Evolutionary conservation across 2,113 vertebrate species (phyloP).

Genomic region (Colinus virginianus): DNA sequence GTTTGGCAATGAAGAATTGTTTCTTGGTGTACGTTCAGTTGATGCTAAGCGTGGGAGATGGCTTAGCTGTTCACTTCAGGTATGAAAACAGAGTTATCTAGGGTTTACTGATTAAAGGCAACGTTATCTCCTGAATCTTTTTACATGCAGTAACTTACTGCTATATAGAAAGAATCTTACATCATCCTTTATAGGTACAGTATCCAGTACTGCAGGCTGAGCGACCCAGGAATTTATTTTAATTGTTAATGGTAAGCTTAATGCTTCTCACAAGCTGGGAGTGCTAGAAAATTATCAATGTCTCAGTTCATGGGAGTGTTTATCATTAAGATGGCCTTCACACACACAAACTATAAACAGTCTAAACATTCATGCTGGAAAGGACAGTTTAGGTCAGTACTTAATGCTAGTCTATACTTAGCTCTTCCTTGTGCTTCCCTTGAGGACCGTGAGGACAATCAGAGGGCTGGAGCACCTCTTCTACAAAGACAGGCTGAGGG

Average conservation of each 20-base stretch:
- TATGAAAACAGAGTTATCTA: conserved; percentile 8
- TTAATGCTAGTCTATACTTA: conserved; percentile 19
- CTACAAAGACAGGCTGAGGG: background rate
- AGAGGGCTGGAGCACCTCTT: background rate
- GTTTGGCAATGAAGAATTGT: background rate
- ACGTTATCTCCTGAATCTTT: conserved; percentile 12
- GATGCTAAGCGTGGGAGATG: background rate
- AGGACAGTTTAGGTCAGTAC: conserved; percentile 4
- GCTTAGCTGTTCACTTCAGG: background rate
- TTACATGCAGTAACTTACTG: conserved; percentile 10
- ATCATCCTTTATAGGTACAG: background rate
- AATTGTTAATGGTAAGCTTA: conserved; percentile 50
- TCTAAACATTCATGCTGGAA: conserved; percentile 14
- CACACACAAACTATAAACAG: conserved; percentile 16
- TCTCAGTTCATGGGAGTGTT: conserved; percentile 46
- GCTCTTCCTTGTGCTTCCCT: conserved; percentile 44
- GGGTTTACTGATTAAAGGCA: conserved; percentile 43
- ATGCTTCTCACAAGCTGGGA: conserved; percentile 40
- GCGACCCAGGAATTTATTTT: conserved; percentile 45
- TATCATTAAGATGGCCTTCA: conserved; percentile 20
- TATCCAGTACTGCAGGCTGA: conserved; percentile 64
- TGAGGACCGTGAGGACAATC: background rate
- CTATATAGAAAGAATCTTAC: background rate
- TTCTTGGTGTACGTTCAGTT: background rate
- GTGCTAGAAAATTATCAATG: conserved; percentile 38